Conservation (phyloP, 2,113 vertebrate species). For the Pagrus major region DNA sequence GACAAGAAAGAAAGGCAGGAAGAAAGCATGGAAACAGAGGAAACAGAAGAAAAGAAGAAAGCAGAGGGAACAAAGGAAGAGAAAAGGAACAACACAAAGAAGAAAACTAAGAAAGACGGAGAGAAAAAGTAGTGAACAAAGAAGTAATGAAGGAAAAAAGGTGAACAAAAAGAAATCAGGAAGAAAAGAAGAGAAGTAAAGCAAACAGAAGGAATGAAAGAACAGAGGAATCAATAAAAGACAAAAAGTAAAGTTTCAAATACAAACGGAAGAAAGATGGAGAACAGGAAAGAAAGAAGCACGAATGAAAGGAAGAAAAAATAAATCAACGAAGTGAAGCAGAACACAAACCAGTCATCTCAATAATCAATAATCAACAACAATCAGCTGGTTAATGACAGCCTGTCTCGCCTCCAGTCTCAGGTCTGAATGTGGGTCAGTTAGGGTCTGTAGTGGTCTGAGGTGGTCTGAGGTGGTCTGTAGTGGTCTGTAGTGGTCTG, state of each 20-base stretch:
- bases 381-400: neutral
- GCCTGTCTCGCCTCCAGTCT: constrained; percentile 39
- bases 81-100: neutral
- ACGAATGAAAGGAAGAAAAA: neutral
- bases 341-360: neutral
- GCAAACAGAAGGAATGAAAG: neutral
- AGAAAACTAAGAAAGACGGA: neutral
- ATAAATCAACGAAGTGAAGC: neutral
- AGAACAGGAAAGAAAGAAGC: neutral
- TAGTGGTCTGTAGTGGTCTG: neutral
- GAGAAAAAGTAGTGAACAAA: too few species aligned
- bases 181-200: neutral
- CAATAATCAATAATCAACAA: neutral
- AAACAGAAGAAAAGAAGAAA: neutral
- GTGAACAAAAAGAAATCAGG: too few species aligned
- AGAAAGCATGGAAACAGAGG: too few species aligned
- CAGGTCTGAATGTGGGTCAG: constrained; percentile 70
- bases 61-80: neutral
- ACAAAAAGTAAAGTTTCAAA: neutral
- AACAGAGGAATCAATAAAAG: neutral
- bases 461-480: neutral
- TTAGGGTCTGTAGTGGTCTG: neutral
- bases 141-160: too few species aligned
- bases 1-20: neutral
- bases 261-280: neutral